phyloP scores from a whole-genome alignment of 2,113 vertebrate species.

The Cinclus cinclus region DNA sequence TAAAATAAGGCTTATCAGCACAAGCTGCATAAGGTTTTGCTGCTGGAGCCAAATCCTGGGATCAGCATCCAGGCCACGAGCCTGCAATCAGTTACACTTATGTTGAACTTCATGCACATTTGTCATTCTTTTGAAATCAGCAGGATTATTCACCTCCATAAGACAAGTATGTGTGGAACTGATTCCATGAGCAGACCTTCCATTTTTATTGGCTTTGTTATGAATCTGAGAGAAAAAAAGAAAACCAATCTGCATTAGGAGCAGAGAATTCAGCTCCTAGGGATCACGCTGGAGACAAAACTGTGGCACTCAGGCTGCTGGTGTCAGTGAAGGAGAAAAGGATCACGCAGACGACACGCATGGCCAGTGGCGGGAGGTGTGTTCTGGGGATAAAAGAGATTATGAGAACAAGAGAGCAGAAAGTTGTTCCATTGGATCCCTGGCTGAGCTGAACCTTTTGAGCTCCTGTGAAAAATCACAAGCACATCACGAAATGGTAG shows the following conservation, averaged over 20 bases:
- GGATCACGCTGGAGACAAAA: not conserved
- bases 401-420: not conserved
- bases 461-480: conserved; percentile 39
- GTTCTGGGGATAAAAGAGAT: conserved; percentile 1
- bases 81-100: conserved; percentile 68
- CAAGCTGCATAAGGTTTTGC: conserved; percentile 25
- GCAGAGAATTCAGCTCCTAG: not conserved
- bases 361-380: not conserved
- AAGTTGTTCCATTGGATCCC: not conserved
- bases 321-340: not conserved
- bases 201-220: conserved; percentile 16
- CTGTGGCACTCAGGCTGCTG: not conserved
- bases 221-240: not conserved
- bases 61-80: conserved; percentile 62
- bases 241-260: not conserved
- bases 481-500: conserved; percentile 7
- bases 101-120: conserved; percentile 62
- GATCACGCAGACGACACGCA: not conserved
- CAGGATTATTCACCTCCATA: conserved; percentile 53
- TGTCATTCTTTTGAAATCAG: conserved; percentile 64
- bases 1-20: conserved; percentile 63
- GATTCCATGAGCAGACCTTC: conserved; percentile 1
- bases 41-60: conserved; percentile 61
- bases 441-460: conserved; percentile 8
- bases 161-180: conserved; percentile 47